Percentiles rank a stretch among this genome's conserved stretches.
phyloP scores from a whole-genome alignment of 2,888 invertebrate species.

The Protula sp. region DNA sequence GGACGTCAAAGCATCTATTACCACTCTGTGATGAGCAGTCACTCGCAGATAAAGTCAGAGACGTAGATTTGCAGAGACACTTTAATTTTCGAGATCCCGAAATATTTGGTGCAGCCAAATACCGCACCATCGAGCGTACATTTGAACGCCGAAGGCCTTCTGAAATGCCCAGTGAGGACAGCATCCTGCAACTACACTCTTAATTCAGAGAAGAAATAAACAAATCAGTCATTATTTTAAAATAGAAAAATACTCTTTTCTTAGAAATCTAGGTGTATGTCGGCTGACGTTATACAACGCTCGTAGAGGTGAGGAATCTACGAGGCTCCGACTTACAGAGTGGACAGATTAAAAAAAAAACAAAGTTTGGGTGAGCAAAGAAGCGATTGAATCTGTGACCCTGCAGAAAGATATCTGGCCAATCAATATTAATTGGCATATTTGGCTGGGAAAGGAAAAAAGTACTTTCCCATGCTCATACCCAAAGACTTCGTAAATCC shows the following conservation, averaged over 20 bases:
- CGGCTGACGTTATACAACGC: constrained; percentile 19
- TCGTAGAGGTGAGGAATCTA: constrained; percentile 16
- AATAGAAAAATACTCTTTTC: constrained; percentile 8
- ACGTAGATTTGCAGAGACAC: too few species aligned
- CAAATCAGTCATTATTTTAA: constrained; percentile 4
- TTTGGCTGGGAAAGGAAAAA: constrained; percentile 17
- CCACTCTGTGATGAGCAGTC: too few species aligned
- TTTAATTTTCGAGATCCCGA: too few species aligned
- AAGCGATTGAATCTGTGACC: constrained; percentile 11
- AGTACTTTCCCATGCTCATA: constrained; percentile 17
- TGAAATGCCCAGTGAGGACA: too few species aligned
- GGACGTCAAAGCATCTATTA: too few species aligned
- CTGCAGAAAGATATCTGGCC: constrained; percentile 9
- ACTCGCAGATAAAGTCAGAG: too few species aligned
- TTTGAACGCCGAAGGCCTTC: too few species aligned
- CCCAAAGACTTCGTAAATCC: constrained; percentile 14
- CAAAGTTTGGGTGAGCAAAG: constrained; percentile 10
- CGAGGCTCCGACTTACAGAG: constrained; percentile 11
- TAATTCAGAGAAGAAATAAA: too few species aligned
- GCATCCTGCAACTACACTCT: too few species aligned
- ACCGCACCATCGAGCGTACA: too few species aligned
- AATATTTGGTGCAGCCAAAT: too few species aligned
- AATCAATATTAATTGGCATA: constrained; percentile 15
- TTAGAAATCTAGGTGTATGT: constrained; percentile 13
- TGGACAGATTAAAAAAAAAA: constrained; percentile 16